Evolutionary conservation across 1,140 invertebrate genomes (phyloP).

Genomic region (Brachionus plicatilis): DNA sequence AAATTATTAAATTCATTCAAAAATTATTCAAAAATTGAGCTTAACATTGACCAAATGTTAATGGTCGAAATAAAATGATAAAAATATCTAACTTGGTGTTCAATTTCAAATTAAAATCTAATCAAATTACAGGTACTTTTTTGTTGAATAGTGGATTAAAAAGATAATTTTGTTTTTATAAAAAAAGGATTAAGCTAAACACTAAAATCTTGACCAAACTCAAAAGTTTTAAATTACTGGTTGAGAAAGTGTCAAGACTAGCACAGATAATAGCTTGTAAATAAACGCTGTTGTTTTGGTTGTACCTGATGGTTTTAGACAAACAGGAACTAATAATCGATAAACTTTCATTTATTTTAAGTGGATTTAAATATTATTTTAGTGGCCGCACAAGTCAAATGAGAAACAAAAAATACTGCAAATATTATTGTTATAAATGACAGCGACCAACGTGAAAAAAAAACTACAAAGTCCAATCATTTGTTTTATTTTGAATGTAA

Average conservation of each 20-base stretch:
- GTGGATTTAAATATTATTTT: conserved; percentile 1
- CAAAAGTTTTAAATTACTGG: conserved; percentile 12
- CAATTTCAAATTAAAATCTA: conserved; percentile 20
- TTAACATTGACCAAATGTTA: neutral
- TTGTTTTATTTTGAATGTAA: neutral
- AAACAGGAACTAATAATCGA: conserved; percentile 16
- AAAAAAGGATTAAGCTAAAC: neutral
- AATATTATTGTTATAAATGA: neutral
- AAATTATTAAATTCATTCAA: too few relatives aligned
- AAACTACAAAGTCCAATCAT: neutral
- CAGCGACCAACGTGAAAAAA: neutral
- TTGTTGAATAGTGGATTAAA: neutral
- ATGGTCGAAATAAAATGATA: neutral
- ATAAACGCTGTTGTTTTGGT: conserved; percentile 2
- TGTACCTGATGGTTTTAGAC: conserved; percentile 26
- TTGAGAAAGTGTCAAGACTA: conserved; percentile 16
- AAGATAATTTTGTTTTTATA: neutral
- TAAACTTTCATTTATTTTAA: neutral
- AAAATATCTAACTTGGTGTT: neutral
- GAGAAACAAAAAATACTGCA: conserved; percentile 6
- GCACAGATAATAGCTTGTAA: neutral
- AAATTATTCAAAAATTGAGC: neutral
- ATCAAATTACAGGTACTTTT: conserved; percentile 13
- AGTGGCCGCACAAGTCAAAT: neutral
- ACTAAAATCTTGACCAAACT: neutral